Evolutionary conservation across 2,797 vertebrate species (phyloP).

Genomic region (Microcaecilia unicolor): DNA sequence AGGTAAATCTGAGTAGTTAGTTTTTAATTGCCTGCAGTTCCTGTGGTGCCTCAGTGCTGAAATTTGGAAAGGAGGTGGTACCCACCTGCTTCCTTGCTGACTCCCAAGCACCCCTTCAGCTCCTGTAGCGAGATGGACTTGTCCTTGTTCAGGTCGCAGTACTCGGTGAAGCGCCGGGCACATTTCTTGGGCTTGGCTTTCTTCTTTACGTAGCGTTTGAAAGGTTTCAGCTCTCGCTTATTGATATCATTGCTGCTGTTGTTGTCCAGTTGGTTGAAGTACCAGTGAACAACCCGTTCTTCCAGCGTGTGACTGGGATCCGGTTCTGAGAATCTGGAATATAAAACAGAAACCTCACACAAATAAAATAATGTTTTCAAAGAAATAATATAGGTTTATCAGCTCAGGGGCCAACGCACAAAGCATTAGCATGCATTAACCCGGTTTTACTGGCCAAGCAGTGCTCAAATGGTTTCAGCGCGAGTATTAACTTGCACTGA

Average conservation of each 20-base stretch:
- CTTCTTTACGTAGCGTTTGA: conserved; percentile 94
- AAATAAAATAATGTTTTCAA: background rate
- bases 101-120: conserved; percentile 92
- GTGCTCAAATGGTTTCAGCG: too few relatives aligned
- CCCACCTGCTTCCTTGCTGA: conserved; percentile 84
- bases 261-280: conserved; percentile 91
- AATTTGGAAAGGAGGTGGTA: too few relatives aligned
- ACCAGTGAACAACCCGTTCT: conserved; percentile 94
- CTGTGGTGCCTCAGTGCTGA: too few relatives aligned
- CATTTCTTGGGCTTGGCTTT: conserved; percentile 98
- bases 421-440: too few relatives aligned
- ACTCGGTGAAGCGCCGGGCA: conserved; percentile 88
- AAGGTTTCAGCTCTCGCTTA: conserved; percentile 93
- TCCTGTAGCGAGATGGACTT: conserved; percentile 86
- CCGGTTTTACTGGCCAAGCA: too few relatives aligned
- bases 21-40: too few relatives aligned
- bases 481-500: too few relatives aligned
- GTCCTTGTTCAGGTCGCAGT: conserved; percentile 97
- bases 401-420: too few relatives aligned
- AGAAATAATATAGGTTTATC: too few relatives aligned
- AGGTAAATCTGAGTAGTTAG: too few relatives aligned
- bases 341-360: conserved; percentile 4
- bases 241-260: conserved; percentile 88
- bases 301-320: conserved; percentile 94
- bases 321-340: conserved; percentile 84